phyloP scores from a whole-genome alignment of 2,797 vertebrate genomes.

The Phrynocephalus forsythii region DNA sequence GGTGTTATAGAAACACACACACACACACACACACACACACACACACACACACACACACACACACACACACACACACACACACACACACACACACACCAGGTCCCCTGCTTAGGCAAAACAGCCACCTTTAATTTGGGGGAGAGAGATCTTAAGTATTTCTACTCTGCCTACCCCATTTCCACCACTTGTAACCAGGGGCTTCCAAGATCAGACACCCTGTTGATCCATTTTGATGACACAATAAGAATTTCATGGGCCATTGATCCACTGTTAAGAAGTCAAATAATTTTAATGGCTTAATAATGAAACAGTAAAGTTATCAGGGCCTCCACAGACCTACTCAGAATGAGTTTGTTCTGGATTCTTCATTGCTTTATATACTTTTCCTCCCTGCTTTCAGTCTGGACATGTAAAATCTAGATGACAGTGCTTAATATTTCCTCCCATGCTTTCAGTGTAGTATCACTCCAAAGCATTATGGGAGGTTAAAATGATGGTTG shows the following conservation, averaged over 20 bases:
- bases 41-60: too few species aligned
- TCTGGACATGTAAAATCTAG: neutral
- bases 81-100: too few species aligned
- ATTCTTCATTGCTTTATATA: neutral
- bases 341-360: neutral
- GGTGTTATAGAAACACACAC: too few species aligned
- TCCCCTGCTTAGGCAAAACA: too few species aligned
- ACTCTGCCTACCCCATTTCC: neutral
- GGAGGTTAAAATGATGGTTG: neutral
- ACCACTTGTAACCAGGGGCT: slow-evolving; percentile 36
- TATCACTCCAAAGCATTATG: neutral
- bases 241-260: slow-evolving; percentile 62
- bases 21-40: too few species aligned
- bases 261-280: slow-evolving; percentile 61
- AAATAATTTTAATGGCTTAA: slow-evolving; percentile 72
- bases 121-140: too few species aligned
- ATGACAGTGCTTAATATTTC: neutral
- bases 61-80: too few species aligned
- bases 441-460: neutral
- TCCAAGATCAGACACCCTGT: slow-evolving; percentile 69
- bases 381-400: slow-evolving; percentile 10
- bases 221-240: slow-evolving; percentile 68
- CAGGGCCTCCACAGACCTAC: slow-evolving; percentile 20
- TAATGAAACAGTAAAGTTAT: slow-evolving; percentile 56
- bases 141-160: too few species aligned